Base-by-base conservation (phyloP, 2,888 invertebrate genomes). In the Amaurobius ferox region DNA sequence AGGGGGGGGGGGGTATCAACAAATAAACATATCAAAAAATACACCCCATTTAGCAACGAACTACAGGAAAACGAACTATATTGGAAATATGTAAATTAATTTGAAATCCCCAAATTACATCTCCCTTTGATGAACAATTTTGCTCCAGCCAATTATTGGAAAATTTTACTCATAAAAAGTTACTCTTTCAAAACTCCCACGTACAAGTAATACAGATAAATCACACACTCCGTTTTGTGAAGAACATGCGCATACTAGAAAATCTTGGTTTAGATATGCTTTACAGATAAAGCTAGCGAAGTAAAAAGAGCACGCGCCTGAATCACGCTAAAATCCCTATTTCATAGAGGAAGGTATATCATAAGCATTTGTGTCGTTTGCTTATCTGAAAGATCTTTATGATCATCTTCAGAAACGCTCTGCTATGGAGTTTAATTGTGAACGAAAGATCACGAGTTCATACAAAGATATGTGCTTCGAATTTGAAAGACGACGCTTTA, bases 391-490 rank as follows among this genome's bases (percentile, higher is more conserved):
- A 11, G 71, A 72, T 72, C 71, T 48, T 29, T 32, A 55, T 5
- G 11, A 16, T 55, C 13, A 23, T 55, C 55, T 55, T 55, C 11
- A 55, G 23, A 23, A 55, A 55, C 55, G 55, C 19, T 23, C 55
- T 55, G 55, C 3, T 23, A 23, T 55, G 55, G 55, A 55, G 23
- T 55, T 55, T 23, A 44, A 55, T 55, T 55, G 19, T 55, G 23
- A 23, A 55, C 7, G 55, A 55, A 23, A 55, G 19, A n/a, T 30
- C 66, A 66, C 66, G 66, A 66, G n/a, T 66, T 66, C 7, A 19
- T 19, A 74, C 39, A 76, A 83, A 77, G 77, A 44, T 83, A 62
- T 16, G 28, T 40, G 23, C 35, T 62, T 62, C 64, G 72, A 71
- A 72, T 72, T 77, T 16, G 3, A 55, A 23, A 23, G 55, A 23